These are phyloP conservation scores for Ramphastos sulfuratus DNA, from an alignment of 2,113 vertebrate species.

Conservation along the genomic window DNA sequence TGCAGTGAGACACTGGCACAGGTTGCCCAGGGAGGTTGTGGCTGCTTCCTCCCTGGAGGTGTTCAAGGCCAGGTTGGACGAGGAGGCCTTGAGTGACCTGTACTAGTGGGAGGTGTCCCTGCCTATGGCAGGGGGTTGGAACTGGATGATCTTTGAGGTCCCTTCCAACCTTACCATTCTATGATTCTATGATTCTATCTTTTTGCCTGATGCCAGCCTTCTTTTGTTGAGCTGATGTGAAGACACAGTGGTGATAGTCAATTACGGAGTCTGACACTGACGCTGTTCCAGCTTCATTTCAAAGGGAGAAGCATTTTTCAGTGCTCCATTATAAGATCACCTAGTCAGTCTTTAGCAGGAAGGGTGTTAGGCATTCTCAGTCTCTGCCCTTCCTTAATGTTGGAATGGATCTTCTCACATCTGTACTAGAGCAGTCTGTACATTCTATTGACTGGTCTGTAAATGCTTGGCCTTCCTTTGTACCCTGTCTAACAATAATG, in stretches of 20 bases:
- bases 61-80: no score
- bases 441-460: neutral
- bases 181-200: neutral
- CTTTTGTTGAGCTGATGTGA: neutral
- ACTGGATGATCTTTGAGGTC: no score
- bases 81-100: no score
- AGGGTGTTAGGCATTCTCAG: neutral
- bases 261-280: neutral
- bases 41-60: no score
- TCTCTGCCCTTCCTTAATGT: neutral
- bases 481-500: neutral
- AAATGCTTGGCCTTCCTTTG: neutral
- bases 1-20: no score
- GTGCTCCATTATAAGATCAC: neutral
- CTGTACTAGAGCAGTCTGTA: neutral
- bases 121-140: no score
- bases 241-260: neutral
- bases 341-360: neutral
- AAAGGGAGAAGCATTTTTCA: neutral
- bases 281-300: neutral
- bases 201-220: neutral
- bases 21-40: no score
- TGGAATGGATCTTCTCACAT: neutral
- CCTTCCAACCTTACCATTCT: no score
- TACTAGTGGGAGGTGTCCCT: no score